A percentile compares a stretch with the other conserved stretches of the same genome.
These are phyloP conservation scores for Archaeoteleia sp. DNA, from an alignment of 2,888 invertebrate genomes.

Conservation along the genomic window DNA sequence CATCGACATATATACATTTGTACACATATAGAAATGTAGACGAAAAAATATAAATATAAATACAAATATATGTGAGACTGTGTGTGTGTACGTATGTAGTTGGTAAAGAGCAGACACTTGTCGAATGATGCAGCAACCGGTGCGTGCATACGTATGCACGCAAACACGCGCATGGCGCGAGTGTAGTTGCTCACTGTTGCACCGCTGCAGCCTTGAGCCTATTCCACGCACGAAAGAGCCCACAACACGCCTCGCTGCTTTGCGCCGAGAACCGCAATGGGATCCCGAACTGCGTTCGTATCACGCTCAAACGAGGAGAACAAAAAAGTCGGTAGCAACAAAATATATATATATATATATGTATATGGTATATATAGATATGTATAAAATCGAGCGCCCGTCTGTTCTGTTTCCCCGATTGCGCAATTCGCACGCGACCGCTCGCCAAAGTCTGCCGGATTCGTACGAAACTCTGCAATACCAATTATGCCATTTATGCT, in stretches of 20 bases:
- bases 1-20: too few relatives aligned
- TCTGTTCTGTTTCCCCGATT: constrained; percentile 7
- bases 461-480: too few relatives aligned
- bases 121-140: constrained; percentile 48
- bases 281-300: constrained; percentile 46
- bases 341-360: neutral
- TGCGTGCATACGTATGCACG: constrained; percentile 24
- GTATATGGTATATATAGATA: too few relatives aligned
- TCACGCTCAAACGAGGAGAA: constrained; percentile 42
- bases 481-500: too few relatives aligned
- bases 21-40: too few relatives aligned
- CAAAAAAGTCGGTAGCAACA: neutral
- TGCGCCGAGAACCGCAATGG: constrained; percentile 57
- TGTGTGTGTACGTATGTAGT: constrained; percentile 13
- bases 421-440: constrained; percentile 1
- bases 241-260: constrained; percentile 73
- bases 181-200: constrained; percentile 36
- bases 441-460: too few relatives aligned
- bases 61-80: neutral
- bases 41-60: neutral
- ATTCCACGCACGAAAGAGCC: constrained; percentile 75
- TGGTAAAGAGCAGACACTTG: constrained; percentile 43
- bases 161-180: constrained; percentile 12
- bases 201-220: constrained; percentile 73
- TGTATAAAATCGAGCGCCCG: neutral